Conservation (phyloP, 1,140 invertebrate species). For the Trinorchestia longiramus region DNA sequence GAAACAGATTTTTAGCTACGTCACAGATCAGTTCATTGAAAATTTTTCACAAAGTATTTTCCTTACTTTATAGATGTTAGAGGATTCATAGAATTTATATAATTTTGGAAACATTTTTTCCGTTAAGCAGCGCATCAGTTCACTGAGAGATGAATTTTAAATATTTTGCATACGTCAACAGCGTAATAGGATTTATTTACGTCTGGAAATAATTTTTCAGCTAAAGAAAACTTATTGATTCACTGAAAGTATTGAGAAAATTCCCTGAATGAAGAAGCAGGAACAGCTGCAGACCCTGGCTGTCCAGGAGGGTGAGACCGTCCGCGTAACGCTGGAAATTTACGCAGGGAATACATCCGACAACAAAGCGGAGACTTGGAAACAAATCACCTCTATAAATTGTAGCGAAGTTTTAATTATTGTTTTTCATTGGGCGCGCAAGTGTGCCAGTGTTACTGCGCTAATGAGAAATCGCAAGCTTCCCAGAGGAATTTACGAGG, state of each 20-base stretch:
- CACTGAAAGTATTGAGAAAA: background rate
- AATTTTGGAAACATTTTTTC: too few species aligned
- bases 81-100: too few species aligned
- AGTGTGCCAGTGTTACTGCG: conserved; percentile 37
- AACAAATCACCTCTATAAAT: conserved; percentile 54
- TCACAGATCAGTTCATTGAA: too few species aligned
- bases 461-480: conserved; percentile 33
- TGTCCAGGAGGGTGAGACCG: background rate
- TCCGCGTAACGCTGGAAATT: background rate
- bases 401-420: conserved; percentile 42
- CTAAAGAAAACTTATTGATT: background rate
- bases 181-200: too few species aligned
- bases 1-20: too few species aligned
- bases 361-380: conserved; percentile 5
- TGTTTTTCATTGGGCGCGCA: conserved; percentile 29
- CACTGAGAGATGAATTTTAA: too few species aligned
- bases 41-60: too few species aligned
- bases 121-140: too few species aligned
- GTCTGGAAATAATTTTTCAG: background rate
- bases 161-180: too few species aligned
- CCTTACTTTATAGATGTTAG: too few species aligned
- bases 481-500: conserved; percentile 10
- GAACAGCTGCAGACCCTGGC: background rate
- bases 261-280: background rate
- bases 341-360: background rate